Base-by-base conservation (phyloP, 2,888 invertebrate genomes). In the Zaprionus bogoriensis region DNA sequence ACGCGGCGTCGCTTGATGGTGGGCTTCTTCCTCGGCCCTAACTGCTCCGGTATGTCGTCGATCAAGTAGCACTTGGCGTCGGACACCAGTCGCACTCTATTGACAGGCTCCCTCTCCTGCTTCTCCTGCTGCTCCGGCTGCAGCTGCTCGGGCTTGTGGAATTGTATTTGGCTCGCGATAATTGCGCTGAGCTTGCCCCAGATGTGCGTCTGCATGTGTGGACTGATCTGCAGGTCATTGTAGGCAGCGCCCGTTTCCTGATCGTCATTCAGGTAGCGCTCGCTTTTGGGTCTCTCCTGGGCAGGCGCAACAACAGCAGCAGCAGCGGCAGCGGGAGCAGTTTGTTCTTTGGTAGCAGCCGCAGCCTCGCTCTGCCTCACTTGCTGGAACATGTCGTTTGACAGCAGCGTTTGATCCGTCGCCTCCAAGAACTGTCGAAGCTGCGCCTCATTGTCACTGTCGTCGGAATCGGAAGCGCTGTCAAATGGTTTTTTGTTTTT, bases 381-480 rank as follows among this genome's bases (percentile, higher is more conserved):
- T 3, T 32, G 20, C 10, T 79, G 68, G 27, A 78, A 89, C 82
- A 89, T 76, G 0, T 67, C 71, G 58, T 89, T 80, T 2, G 67
- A 86, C 1, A 89, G 67, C 2, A 89, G 58, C 2, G 68, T 84
- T 12, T 72, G 77, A 38, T 89, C 89, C 2, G 86, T 71, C 0
- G 89, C 89, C 61, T 88, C 87, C 7, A 87, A 27, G 19, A 88
- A 74, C 41, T 82, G 63, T 0, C 72, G 77, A 41, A 85, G 60
- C 23, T 80, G 74, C n/a, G n/a, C n/a, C 19, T 66, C 67, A 19
- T 86, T 80, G 50, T 87, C 55, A 7, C 67, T 77, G 3, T 79
- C 85, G 6, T 76, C 75, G 6, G 71, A 67, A 9, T 76, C 70
- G 3, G 32, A 36, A 14, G 7, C 32, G 7, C 17, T 36, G 17